A percentile compares a stretch with the other conserved stretches of the same genome.
These are phyloP conservation scores for Cheiracanthium punctorium DNA, from an alignment of 2,888 invertebrate species.

Conservation along the genomic window DNA sequence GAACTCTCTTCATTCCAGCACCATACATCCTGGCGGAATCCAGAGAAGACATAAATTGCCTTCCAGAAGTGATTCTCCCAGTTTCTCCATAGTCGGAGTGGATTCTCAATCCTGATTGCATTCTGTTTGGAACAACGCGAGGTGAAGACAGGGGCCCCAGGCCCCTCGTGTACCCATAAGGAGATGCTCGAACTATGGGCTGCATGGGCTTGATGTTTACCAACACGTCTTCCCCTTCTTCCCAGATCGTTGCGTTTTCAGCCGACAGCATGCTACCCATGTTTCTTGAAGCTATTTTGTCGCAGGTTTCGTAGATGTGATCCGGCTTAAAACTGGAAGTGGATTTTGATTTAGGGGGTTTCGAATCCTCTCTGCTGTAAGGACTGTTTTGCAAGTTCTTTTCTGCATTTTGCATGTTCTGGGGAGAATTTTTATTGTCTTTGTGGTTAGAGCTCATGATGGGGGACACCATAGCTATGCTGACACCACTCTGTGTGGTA, in stretches of 20 bases:
- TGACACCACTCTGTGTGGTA: constrained; percentile 70
- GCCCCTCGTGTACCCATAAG: constrained; percentile 74
- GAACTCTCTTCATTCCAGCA: constrained; percentile 74
- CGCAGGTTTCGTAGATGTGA: constrained; percentile 61
- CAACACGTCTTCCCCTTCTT: constrained; percentile 80
- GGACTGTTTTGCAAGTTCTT: constrained; percentile 14
- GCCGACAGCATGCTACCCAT: constrained; percentile 40
- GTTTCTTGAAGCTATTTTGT: constrained; percentile 48
- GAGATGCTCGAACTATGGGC: constrained; percentile 80
- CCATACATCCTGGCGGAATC: constrained; percentile 64
- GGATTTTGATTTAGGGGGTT: constrained; percentile 49
- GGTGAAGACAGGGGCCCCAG: constrained; percentile 71
- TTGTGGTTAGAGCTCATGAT: constrained; percentile 79
- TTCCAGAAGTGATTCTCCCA: constrained; percentile 50
- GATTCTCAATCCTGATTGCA: constrained; percentile 59
- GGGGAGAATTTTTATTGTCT: constrained; percentile 29
- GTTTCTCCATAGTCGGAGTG: constrained; percentile 63
- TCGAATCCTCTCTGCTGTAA: constrained; percentile 3
- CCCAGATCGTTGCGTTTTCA: constrained; percentile 79
- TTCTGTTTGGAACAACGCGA: constrained; percentile 15
- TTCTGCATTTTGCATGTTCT: constrained; percentile 1
- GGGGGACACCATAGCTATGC: constrained; percentile 83
- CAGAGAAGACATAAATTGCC: constrained; percentile 49
- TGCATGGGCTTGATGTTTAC: constrained; percentile 94
- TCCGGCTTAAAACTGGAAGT: constrained; percentile 42